Evolutionary conservation across 2,888 invertebrate species (phyloP), one percentile per base, ranked within the genome.

Genomic region (Anticlea derivata): DNA sequence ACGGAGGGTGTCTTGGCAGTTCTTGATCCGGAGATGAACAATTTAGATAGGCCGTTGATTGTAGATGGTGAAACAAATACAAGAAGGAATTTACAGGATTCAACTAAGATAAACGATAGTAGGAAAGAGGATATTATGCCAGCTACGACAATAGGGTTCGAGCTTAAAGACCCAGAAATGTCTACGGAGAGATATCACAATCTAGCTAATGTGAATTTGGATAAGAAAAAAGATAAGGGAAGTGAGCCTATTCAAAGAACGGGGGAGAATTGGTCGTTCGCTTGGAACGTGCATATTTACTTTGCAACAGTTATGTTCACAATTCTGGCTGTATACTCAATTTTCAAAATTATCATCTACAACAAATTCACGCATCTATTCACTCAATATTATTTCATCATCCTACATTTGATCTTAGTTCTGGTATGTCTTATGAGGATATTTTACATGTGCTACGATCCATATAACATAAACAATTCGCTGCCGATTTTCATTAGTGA

Each of bases 221-320:
- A 89, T 63, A 90, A 87, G 67, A 91, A 85, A 23, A 87, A 88
- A 49, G 87, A 91, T 47, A 90, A 90, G 56, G 79, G 70, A 22
- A 79, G 66, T 40, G 84, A 80, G 1, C 80, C 86, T 0, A 74
- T 91, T 0, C 90, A 90, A 60, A 80, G 91, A 10, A 85, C 92
- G 0, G 92, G 92, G 1, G 91, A 91, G 0, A 94, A 95, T 0
- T 96, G 96, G 95, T 93, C 95, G 0, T 94, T 96, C 60, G 97
- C 96, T 1, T 98, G 97, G 98, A 96, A 97, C 70, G 93, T 97
- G 5, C 98, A 98, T 76, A 95, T 98, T 3, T 98, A 98, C 84
- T 84, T 96, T 29, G 95, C 96, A 0, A 97, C 97, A 0, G 94
- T 95, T 8, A 92, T 96, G 70, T 98, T 97, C 76, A 95, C 96